phyloP scores from a whole-genome alignment of 1,140 invertebrate genomes.

The Ostrea edulis region DNA sequence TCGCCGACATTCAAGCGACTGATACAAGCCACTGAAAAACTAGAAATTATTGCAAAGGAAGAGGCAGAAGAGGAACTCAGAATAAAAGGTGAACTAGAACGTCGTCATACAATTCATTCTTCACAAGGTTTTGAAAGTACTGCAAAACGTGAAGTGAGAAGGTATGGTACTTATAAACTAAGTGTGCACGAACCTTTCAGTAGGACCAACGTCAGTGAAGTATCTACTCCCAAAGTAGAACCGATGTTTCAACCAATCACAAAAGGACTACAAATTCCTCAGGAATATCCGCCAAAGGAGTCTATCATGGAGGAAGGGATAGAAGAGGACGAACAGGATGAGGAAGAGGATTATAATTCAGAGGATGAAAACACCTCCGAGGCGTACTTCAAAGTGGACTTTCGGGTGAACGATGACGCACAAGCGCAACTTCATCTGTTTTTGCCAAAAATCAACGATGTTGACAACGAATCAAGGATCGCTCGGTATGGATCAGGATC shows the following conservation, averaged over 20 bases:
- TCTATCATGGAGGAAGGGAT: conserved; percentile 20
- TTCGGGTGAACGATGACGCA: conserved; percentile 57
- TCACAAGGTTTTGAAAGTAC: neutral
- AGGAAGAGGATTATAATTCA: conserved; percentile 22
- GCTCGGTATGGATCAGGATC: neutral
- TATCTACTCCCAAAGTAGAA: neutral
- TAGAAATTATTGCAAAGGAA: conserved; percentile 55
- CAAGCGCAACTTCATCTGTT: conserved; percentile 65
- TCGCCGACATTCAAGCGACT: conserved; percentile 65
- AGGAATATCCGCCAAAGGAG: conserved; percentile 44
- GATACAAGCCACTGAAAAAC: conserved; percentile 63
- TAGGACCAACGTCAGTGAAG: conserved; percentile 1
- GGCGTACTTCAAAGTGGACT: conserved; percentile 63
- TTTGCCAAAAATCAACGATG: conserved; percentile 63
- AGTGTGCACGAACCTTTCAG: conserved; percentile 41
- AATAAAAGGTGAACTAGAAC: neutral
- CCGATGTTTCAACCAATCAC: neutral
- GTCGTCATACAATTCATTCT: neutral
- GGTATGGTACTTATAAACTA: neutral
- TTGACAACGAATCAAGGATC: conserved; percentile 7
- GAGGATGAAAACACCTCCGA: conserved; percentile 38
- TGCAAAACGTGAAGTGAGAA: conserved; percentile 40
- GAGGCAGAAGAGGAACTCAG: neutral
- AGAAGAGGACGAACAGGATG: conserved; percentile 25
- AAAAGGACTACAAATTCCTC: conserved; percentile 11